Conservation (phyloP, 2,888 invertebrate genomes). For the Aphidius colemani region DNA sequence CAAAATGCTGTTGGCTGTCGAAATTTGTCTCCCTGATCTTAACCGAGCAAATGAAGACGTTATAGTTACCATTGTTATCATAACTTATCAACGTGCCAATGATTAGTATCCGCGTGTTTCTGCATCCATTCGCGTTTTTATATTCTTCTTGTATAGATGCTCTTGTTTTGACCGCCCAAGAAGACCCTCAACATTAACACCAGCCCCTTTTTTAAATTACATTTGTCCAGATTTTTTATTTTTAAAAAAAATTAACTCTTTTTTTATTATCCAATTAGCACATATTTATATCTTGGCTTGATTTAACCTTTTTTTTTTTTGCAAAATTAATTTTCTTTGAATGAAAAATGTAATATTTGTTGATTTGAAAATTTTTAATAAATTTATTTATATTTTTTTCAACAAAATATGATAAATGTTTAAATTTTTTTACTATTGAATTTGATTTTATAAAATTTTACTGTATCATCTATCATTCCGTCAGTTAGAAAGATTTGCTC, state of each 20-base stretch:
- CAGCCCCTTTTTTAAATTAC: conserved; percentile 35
- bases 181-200: conserved; percentile 34
- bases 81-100: conserved; percentile 40
- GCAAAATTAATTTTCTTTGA: too few species aligned
- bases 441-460: background rate
- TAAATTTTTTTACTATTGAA: conserved; percentile 8
- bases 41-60: conserved; percentile 48
- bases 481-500: conserved; percentile 58
- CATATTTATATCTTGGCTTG: too few species aligned
- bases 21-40: conserved; percentile 20
- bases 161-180: conserved; percentile 33
- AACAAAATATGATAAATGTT: conserved; percentile 22
- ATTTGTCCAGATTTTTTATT: conserved; percentile 23
- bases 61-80: conserved; percentile 31
- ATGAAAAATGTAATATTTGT: too few species aligned
- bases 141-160: background rate
- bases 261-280: too few species aligned
- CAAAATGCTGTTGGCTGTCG: conserved; percentile 38
- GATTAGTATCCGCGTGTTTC: conserved; percentile 41
- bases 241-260: background rate
- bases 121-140: conserved; percentile 21
- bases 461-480: conserved; percentile 54
- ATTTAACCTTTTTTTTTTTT: too few species aligned
- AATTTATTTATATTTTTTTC: too few species aligned
- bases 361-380: conserved; percentile 8